phyloP scores from a whole-genome alignment of 1,140 invertebrate genomes.

The Drosophila parvula region DNA sequence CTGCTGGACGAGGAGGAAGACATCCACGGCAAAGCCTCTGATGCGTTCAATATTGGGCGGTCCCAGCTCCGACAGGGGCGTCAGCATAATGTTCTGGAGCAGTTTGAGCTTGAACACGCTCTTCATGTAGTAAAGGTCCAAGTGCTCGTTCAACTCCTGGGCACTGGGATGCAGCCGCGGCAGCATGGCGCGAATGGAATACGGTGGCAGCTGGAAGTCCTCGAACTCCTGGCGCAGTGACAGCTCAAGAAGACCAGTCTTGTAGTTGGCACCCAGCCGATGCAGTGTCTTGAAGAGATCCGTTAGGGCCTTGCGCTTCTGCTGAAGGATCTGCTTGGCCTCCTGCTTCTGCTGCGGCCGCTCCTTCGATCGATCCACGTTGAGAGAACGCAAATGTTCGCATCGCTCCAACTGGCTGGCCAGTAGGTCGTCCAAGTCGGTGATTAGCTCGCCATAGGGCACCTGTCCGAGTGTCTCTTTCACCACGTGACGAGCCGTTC shows the following conservation, averaged over 20 bases:
- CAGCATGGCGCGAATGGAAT: constrained; percentile 70
- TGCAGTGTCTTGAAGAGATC: constrained; percentile 93
- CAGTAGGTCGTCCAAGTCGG: constrained; percentile 88
- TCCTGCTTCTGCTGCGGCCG: constrained; percentile 90
- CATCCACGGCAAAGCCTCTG: constrained; percentile 90
- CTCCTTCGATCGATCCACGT: constrained; percentile 87
- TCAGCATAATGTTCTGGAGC: constrained; percentile 87
- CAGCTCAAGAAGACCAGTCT: constrained; percentile 88
- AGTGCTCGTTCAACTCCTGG: constrained; percentile 68
- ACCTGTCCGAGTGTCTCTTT: constrained; percentile 86
- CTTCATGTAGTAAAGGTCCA: constrained; percentile 81
- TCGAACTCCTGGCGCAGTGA: constrained; percentile 80
- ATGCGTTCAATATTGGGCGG: constrained; percentile 92
- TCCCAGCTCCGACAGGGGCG: constrained; percentile 91
- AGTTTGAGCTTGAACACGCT: constrained; percentile 84
- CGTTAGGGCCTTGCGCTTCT: constrained; percentile 92
- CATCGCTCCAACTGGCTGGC: constrained; percentile 87
- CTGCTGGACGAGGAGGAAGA: constrained; percentile 87
- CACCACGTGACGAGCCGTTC: constrained; percentile 87
- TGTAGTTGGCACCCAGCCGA: constrained; percentile 91
- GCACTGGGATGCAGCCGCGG: constrained; percentile 57
- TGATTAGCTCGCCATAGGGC: constrained; percentile 86
- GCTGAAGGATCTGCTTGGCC: constrained; percentile 92
- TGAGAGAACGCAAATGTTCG: constrained; percentile 87
- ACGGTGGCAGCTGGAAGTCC: constrained; percentile 70